Conservation (phyloP, 35 echinoderm and acorn worm species). For the Lytechinus variegatus region DNA sequence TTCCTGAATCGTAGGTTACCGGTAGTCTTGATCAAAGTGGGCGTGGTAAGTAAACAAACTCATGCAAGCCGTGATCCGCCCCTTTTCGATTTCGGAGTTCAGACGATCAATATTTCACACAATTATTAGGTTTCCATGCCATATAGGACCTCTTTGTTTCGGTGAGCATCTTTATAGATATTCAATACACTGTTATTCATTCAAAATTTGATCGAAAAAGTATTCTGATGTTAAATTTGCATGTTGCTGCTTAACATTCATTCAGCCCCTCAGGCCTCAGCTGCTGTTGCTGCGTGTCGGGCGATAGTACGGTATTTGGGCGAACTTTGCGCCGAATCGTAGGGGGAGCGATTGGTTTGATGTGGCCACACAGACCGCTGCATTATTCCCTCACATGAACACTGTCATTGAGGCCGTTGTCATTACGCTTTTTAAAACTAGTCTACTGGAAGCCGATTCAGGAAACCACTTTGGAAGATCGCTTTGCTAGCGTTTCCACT, state of each 20-base stretch:
- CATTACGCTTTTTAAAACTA: too few species aligned
- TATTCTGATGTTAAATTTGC: too few species aligned
- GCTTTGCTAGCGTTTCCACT: too few species aligned
- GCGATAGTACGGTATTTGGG: background rate
- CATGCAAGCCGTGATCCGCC: background rate
- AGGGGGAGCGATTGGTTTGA: background rate
- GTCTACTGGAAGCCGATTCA: too few species aligned
- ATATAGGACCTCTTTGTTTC: background rate
- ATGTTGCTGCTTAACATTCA: too few species aligned
- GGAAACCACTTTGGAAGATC: too few species aligned
- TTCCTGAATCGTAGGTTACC: background rate
- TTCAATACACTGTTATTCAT: background rate
- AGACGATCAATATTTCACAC: too few species aligned
- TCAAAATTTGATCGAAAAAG: background rate
- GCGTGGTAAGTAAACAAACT: background rate
- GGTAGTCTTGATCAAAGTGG: background rate
- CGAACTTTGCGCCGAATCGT: background rate
- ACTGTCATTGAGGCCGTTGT: too few species aligned
- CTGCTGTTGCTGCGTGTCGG: background rate
- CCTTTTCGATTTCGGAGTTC: too few species aligned
- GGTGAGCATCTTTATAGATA: background rate
- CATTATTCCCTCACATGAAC: too few species aligned
- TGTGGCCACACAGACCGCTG: background rate
- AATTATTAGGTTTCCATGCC: too few species aligned
- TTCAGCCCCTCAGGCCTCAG: background rate